Evolutionary conservation across 2,797 vertebrate genomes (phyloP).

Genomic region (Myotis myotis): DNA sequence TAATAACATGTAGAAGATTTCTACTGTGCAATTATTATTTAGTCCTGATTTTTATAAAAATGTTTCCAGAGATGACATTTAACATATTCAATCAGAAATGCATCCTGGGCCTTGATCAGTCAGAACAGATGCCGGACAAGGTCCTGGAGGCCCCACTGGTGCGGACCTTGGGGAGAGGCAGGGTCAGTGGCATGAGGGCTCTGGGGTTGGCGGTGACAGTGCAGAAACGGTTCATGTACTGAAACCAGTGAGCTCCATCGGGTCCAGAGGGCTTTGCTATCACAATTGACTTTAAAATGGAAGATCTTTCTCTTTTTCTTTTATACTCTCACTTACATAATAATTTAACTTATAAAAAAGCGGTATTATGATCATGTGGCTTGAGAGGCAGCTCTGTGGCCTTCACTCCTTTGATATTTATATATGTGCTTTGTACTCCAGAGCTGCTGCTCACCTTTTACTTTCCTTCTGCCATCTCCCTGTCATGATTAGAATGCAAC

Average conservation of each 20-base stretch:
- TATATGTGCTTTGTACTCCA: neutral
- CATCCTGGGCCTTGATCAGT: neutral
- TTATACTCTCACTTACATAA: neutral
- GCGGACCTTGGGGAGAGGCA: neutral
- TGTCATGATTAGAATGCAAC: neutral
- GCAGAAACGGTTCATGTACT: neutral
- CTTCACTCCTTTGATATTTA: neutral
- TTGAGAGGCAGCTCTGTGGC: neutral
- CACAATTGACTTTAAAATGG: neutral
- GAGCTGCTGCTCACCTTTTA: neutral
- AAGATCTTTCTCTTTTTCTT: neutral
- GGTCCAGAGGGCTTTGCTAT: neutral
- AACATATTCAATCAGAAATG: neutral
- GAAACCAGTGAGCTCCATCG: neutral
- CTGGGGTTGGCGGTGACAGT: neutral
- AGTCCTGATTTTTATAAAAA: neutral
- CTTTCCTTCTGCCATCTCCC: neutral
- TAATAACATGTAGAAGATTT: neutral
- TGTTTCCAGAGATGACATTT: neutral
- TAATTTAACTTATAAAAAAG: neutral
- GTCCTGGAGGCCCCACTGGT: neutral
- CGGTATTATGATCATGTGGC: neutral
- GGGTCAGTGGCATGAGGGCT: accelerated
- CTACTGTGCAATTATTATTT: neutral
- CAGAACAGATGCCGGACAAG: neutral